Evolutionary conservation across 2,888 invertebrate species (phyloP), one percentile per base, ranked within the genome.

Genomic region (Pandemis heparana): DNA sequence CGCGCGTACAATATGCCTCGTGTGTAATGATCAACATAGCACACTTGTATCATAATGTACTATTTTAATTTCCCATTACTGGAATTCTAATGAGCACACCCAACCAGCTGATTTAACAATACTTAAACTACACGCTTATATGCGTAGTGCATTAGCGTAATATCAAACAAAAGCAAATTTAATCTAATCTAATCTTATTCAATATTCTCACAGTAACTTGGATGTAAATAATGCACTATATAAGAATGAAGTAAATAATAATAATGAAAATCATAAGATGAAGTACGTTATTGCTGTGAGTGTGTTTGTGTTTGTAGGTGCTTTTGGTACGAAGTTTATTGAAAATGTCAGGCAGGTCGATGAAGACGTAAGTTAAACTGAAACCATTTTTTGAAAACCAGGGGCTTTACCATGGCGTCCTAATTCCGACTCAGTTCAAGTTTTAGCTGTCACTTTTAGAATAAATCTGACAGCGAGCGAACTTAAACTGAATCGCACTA

Each of bases 131-230:
- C 18, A 23, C 12, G 18, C 14, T 63, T 46, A 63, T 63, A 41
- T 23, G 46, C 9, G 46, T 23, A 46, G 23, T 63, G 16, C 18
- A 62, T 62, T 62, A 41, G 39, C 61, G 39, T 62, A 12, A 48
- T 4, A 18, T 46, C 0, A 48, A 5, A 32, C 63, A 32, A 48
- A 48, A 66, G 76, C 80, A 5, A 89, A 89, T 77, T 79, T 39
- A 48, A 64, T 64, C 3, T 46, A 46, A 64, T 48, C 23, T 48
- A 23, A 64, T 64, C 64, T 32, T 14, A 48, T 64, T 64, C 32
- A 14, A n/a, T 64, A 32, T 64, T 46, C 23, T 32, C 4, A 64
- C 46, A 48, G 46, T 64, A 46, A 32, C 32, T 64, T 5, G 46
- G 14, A 32, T 32, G 5, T 64, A 32, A 48, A 48, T n/a, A 64